Conservation (phyloP, 2,113 vertebrate genomes). For the Phocoena phocoena region DNA sequence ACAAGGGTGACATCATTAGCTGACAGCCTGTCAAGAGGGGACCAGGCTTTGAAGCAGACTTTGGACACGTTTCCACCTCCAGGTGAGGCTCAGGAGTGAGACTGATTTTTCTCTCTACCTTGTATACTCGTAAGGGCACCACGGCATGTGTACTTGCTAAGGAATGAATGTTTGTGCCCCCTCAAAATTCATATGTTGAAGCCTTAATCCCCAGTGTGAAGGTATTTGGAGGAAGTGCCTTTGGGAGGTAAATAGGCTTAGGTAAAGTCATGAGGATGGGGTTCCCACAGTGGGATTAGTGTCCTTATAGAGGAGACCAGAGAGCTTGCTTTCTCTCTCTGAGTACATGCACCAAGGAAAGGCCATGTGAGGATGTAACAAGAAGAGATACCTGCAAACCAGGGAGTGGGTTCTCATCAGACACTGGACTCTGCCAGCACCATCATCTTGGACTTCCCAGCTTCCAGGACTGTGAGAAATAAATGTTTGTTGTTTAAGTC, state of each 20-base stretch:
- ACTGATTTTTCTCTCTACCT: neutral
- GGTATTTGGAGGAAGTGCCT: neutral
- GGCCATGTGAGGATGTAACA: neutral
- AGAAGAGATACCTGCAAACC: neutral
- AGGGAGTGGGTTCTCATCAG: neutral
- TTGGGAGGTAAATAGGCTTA: neutral
- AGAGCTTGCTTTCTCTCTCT: neutral
- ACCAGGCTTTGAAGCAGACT: neutral
- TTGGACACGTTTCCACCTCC: neutral
- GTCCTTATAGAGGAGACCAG: neutral
- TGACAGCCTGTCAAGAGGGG: neutral
- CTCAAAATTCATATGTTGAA: neutral
- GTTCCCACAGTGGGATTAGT: neutral
- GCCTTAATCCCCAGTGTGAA: neutral
- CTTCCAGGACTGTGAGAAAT: neutral
- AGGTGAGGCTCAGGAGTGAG: neutral
- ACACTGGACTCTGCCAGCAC: neutral
- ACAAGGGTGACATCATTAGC: neutral
- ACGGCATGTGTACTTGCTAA: neutral
- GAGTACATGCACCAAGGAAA: neutral
- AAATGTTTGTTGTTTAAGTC: neutral
- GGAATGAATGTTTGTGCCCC: neutral
- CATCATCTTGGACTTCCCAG: neutral
- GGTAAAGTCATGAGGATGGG: neutral
- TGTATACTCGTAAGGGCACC: neutral